Conservation (phyloP, 30 jellyfish, hydroid and myxozoan genomes). For the Pseudorhiza aurosa region DNA sequence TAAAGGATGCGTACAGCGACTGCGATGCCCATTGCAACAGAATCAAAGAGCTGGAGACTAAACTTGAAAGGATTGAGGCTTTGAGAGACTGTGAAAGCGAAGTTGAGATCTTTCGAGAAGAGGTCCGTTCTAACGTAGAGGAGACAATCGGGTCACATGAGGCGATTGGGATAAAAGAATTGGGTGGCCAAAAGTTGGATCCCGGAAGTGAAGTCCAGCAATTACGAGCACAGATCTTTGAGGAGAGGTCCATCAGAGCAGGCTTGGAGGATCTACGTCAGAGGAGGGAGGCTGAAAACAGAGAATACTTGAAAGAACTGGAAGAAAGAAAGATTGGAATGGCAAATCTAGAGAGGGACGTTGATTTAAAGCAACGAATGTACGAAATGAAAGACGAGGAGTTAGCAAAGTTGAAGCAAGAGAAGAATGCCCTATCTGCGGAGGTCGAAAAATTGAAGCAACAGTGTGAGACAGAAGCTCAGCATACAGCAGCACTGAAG, state of each 20-base stretch:
- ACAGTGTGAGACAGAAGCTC: neutral
- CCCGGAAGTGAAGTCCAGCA: constrained; percentile 14
- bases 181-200: neutral
- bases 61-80: constrained; percentile 6
- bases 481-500: neutral
- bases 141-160: neutral
- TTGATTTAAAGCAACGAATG: neutral
- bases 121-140: neutral
- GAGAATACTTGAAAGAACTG: neutral
- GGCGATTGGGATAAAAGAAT: neutral
- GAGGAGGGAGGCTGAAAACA: neutral
- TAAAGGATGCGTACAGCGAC: constrained; percentile 14
- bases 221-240: neutral
- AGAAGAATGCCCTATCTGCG: neutral
- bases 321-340: neutral
- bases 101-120: neutral
- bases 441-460: neutral
- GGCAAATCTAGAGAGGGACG: neutral
- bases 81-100: neutral
- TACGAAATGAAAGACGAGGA: neutral
- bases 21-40: constrained; percentile 13
- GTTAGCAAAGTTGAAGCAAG: constrained; percentile 1
- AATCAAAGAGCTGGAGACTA: constrained; percentile 27
- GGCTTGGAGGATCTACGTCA: neutral
- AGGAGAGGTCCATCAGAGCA: constrained; percentile 3